These are phyloP conservation scores for Drosophila borealis DNA, from an alignment of 2,888 invertebrate genomes.

Conservation along the genomic window DNA sequence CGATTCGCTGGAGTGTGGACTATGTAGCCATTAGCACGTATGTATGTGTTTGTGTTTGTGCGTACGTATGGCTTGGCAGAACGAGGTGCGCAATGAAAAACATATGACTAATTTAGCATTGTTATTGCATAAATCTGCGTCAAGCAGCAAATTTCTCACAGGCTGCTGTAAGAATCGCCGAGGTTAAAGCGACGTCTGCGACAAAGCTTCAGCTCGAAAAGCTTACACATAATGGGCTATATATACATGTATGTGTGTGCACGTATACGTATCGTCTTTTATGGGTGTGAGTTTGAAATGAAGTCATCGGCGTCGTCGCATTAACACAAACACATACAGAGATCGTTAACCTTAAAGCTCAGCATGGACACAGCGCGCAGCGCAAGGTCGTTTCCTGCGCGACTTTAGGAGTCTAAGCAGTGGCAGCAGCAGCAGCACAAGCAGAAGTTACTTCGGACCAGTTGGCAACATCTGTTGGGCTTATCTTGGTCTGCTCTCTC, in stretches of 20 bases:
- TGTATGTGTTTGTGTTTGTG: conserved; percentile 10
- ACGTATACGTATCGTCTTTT: neutral
- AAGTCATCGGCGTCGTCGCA: conserved; percentile 69
- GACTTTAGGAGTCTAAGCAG: conserved; percentile 23
- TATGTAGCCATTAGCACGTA: conserved; percentile 66
- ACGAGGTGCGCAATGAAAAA: conserved; percentile 50
- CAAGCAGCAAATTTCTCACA: conserved; percentile 37
- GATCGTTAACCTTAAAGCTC: conserved; percentile 85
- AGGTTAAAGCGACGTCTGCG: conserved; percentile 24
- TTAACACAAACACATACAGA: conserved; percentile 55
- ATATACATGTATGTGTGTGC: neutral
- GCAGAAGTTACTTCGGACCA: conserved; percentile 18
- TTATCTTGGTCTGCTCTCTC: conserved; percentile 32
- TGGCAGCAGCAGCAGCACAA: conserved; percentile 1
- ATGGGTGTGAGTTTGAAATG: conserved; percentile 56
- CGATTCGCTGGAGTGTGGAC: conserved; percentile 54
- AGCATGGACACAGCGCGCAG: conserved; percentile 78
- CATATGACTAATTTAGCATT: conserved; percentile 73
- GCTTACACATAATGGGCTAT: conserved; percentile 39
- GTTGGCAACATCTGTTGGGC: conserved; percentile 60
- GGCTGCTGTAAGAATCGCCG: conserved; percentile 32
- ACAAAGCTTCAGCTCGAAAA: conserved; percentile 51
- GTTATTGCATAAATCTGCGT: conserved; percentile 73
- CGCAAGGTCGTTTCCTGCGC: conserved; percentile 83
- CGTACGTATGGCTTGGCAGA: conserved; percentile 19